Evolutionary conservation across 2,113 vertebrate species (phyloP), one percentile per base, ranked within the genome.

Genomic region (Labrus mixtus): DNA sequence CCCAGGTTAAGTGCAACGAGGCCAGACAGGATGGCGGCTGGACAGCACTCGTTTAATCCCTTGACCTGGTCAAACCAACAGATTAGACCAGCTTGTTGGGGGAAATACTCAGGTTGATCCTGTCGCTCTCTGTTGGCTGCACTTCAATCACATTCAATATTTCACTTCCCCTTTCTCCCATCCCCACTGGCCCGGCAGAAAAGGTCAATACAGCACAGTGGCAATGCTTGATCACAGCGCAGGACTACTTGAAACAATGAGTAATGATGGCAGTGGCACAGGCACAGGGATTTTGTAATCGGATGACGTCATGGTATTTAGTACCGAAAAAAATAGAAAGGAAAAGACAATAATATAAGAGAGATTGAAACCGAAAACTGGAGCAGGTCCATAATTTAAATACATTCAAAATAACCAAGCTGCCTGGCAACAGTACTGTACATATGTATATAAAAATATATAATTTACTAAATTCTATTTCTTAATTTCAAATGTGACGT

Each of bases 141-240:
- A 77, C 75, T 90, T 90, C 89, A 89, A 58, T 87, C 77, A 74
- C 84, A 83, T 84, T 91, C 73, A 82, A 85, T 83, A 75, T 81
- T 73, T 67, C 65, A 57, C 76, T 78, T 73, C 75, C 78, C 58
- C 68, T n/a, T 19, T 65, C 50, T 70, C 83, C 76, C 55, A 65
- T 86, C 79, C 77, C 57, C 66, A 62, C 63, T 25, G 58, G 68
- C 59, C 29, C 50, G 15, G 46, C 78, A 76, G 59, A 58, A 82
- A 89, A 87, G 87, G 78, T 90, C 89, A 90, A 63, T 60, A 73
- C 23, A 2, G 29, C 70, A 23, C 36, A 50, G 22, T 79, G 66
- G 25, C 73, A 73, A 62, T 23, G 76, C 69, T 61, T 81, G 58
- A 83, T 76, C 70, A 73, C 56, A n/a, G 63, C 10, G 2, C 37